Percentiles rank a stretch among this genome's conserved stretches.
Evolutionary conservation across 2,797 vertebrate genomes (phyloP).

Genomic region (Epinephelus coioides): DNA sequence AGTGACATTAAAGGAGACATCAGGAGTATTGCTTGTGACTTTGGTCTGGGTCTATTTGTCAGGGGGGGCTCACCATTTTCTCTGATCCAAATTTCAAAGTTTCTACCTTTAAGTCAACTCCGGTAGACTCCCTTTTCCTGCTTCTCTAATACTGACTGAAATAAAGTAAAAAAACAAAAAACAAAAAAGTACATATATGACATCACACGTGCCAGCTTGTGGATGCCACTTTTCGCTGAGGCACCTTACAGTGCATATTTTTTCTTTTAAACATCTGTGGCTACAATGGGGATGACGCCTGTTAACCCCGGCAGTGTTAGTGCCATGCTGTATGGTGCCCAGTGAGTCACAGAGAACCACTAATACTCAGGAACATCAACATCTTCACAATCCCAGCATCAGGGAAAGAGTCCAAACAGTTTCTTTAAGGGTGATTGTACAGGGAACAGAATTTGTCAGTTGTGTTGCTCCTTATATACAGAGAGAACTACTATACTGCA

Average conservation of each 20-base stretch:
- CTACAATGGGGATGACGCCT: slow-evolving; percentile 61
- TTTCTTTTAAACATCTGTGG: slow-evolving; percentile 48
- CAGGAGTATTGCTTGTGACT: slow-evolving; percentile 75
- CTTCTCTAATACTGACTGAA: slow-evolving; percentile 39
- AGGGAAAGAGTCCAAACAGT: slow-evolving; percentile 30
- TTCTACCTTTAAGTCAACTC: slow-evolving; percentile 16
- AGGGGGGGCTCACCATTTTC: slow-evolving; percentile 11
- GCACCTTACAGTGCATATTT: slow-evolving; percentile 68
- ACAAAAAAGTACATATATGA: slow-evolving; percentile 60
- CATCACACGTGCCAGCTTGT: slow-evolving; percentile 77
- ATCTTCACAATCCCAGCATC: slow-evolving; percentile 60
- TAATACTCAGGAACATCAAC: slow-evolving; percentile 47
- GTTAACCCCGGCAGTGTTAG: slow-evolving; percentile 65
- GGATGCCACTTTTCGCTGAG: slow-evolving; percentile 70
- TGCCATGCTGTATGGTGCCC: slow-evolving; percentile 63
- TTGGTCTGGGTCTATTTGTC: slow-evolving; percentile 58
- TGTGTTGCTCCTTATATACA: slow-evolving; percentile 75
- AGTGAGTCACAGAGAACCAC: slow-evolving; percentile 61
- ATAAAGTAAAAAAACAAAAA: slow-evolving; percentile 30
- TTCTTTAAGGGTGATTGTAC: slow-evolving; percentile 43
- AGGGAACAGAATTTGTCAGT: slow-evolving; percentile 29
- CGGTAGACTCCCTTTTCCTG: slow-evolving; percentile 26
- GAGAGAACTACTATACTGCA: slow-evolving; percentile 71
- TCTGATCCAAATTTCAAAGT: slow-evolving; percentile 16
- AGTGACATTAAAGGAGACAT: slow-evolving; percentile 56